These are phyloP conservation scores for Gadopsis bispinosus DNA, from an alignment of 2,797 vertebrate genomes.

Conservation along the genomic window DNA sequence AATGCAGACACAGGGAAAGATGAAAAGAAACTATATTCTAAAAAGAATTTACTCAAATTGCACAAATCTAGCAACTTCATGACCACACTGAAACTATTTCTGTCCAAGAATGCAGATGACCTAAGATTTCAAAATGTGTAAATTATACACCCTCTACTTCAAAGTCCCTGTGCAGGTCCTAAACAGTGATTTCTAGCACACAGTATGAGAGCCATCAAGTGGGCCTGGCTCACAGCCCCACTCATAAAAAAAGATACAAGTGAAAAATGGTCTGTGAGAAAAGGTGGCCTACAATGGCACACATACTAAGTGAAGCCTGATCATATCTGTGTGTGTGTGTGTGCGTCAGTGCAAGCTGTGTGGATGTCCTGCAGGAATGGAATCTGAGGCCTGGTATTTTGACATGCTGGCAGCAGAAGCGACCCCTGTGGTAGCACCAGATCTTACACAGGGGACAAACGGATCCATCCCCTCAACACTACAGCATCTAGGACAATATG, in stretches of 20 bases:
- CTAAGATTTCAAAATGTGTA: neutral
- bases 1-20: neutral
- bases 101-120: neutral
- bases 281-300: neutral
- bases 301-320: neutral
- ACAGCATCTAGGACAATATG: conserved; percentile 9
- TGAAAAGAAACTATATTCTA: neutral
- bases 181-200: conserved; percentile 3
- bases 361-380: conserved; percentile 37
- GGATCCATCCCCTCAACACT: neutral
- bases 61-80: neutral
- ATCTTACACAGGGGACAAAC: conserved; percentile 19
- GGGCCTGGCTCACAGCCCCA: neutral
- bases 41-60: neutral
- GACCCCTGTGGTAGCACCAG: conserved; percentile 26
- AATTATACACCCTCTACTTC: neutral
- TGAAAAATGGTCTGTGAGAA: neutral
- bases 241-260: neutral
- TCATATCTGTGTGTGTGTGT: neutral
- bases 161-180: neutral
- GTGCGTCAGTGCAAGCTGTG: conserved; percentile 18
- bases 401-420: conserved; percentile 42
- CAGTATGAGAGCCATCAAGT: neutral
- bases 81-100: neutral
- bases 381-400: conserved; percentile 54